Evolutionary conservation across 2,797 vertebrate genomes (phyloP), one percentile per base, ranked within the genome.

Genomic region (Hydrophis major): DNA sequence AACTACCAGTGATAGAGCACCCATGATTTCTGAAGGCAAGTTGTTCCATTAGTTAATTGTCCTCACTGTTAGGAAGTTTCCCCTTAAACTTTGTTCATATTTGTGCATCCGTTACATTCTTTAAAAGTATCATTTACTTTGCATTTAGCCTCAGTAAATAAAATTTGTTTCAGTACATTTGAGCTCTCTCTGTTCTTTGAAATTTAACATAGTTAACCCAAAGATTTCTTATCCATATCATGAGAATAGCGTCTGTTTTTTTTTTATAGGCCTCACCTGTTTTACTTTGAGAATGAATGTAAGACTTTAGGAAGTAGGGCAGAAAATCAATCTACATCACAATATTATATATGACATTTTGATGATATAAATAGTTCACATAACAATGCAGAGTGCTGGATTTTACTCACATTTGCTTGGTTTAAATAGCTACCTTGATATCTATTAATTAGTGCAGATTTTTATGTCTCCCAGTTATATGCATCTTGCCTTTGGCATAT

Each of bases 261-360:
- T 91, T 28, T 78, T 93, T 93, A n/a, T 53, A 86, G 56, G 87
- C 27, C 90, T 95, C 89, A 97, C 96, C 94, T 97, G 96, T 96
- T 86, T 93, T 32, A 91, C 91, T 50, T 95, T 90, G 92, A 94
- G 69, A 92, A 87, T 87, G 93, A 95, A 91, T 86, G 59, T 10
- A 87, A 89, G 94, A 94, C 94, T 90, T 96, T 89, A 94, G 95
- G 95, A 98, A 97, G 93, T 96, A 96, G 96, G 96, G 96, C 97
- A 96, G 96, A 97, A 97, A 97, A 96, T 96, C 95, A 91, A 42
- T 94, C 94, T 94, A 42, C 89, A 89, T 96, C 95, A 96, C 2
- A 4, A 91, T 91, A 92, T 94, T 89, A 94, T 32, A 56, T 93
- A 95, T 96, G 95, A 94, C 92, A 78, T 95, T 95, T 93, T 95